A percentile compares a stretch with the other conserved stretches of the same genome.
phyloP scores from a whole-genome alignment of 2,113 vertebrate genomes.

The Emberiza fucata region DNA sequence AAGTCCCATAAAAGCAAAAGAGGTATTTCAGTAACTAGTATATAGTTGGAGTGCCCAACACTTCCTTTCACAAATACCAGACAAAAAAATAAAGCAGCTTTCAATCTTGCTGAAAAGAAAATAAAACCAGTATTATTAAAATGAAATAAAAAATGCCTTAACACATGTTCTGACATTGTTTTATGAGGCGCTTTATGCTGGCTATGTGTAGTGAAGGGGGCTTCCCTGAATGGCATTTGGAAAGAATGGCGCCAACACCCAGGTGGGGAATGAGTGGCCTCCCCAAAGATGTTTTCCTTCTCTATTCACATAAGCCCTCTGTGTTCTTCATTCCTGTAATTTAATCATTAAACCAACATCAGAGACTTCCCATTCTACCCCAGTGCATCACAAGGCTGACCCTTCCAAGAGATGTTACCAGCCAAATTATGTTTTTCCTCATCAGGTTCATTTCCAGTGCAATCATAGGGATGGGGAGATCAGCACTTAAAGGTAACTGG shows the following conservation, averaged over 20 bases:
- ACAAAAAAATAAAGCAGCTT: background rate
- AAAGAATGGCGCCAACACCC: background rate
- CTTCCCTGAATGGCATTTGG: background rate
- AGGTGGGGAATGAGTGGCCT: background rate
- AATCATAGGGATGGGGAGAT: background rate
- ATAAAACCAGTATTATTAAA: background rate
- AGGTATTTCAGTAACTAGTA: background rate
- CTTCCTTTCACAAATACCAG: background rate
- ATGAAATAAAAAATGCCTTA: background rate
- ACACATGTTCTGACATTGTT: background rate
- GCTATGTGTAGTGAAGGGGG: background rate
- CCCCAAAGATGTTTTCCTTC: background rate
- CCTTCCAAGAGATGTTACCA: background rate
- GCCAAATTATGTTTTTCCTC: background rate
- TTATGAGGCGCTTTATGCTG: background rate
- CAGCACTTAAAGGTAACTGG: background rate
- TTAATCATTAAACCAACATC: slow-evolving; percentile 14
- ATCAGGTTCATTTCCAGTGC: background rate
- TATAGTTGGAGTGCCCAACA: background rate
- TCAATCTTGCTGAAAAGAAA: background rate
- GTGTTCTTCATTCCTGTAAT: slow-evolving; percentile 1
- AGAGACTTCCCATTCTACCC: background rate
- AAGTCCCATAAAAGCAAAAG: background rate
- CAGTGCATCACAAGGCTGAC: background rate
- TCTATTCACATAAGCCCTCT: background rate